Evolutionary conservation across 2,113 vertebrate genomes (phyloP).

Genomic region (Aphyosemion australe): DNA sequence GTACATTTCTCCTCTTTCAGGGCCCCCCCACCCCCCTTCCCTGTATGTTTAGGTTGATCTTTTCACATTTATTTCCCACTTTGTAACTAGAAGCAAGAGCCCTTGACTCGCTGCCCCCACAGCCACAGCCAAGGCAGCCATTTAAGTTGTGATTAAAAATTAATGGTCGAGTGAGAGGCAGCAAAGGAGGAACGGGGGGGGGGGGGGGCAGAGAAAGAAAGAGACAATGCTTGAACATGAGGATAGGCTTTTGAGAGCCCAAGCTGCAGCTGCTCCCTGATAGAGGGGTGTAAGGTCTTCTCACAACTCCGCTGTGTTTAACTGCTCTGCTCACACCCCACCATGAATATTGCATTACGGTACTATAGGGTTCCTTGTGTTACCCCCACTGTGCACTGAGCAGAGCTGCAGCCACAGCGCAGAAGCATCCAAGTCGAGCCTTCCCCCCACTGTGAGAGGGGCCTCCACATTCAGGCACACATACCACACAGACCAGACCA

Average conservation of each 20-base stretch:
- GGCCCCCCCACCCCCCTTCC: conserved; percentile 15
- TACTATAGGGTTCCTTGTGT: conserved; percentile 69
- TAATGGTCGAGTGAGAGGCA: conserved; percentile 76
- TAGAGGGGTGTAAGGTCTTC: conserved; percentile 69
- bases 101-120: conserved; percentile 77
- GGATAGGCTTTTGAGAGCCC: conserved; percentile 44
- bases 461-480: conserved; percentile 40
- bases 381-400: conserved; percentile 53
- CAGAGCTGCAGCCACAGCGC: conserved; percentile 31
- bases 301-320: conserved; percentile 73
- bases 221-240: conserved; percentile 54
- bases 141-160: conserved; percentile 85
- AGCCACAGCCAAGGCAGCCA: conserved; percentile 77
- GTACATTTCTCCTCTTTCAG: conserved; percentile 49
- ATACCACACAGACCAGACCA: conserved; percentile 39
- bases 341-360: conserved; percentile 82
- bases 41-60: conserved; percentile 75
- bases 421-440: conserved; percentile 43
- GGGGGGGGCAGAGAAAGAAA: conserved; percentile 24
- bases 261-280: conserved; percentile 74
- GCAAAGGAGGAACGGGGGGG: conserved; percentile 57
- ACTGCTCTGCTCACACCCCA: conserved; percentile 65
- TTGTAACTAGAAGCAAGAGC: conserved; percentile 78
- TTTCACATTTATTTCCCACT: conserved; percentile 76
- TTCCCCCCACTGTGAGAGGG: conserved; percentile 24